Percentiles rank a stretch among this genome's conserved stretches.
These are phyloP conservation scores for Hirtodrosophila cameraria DNA, from an alignment of 2,888 invertebrate genomes.

Conservation along the genomic window DNA sequence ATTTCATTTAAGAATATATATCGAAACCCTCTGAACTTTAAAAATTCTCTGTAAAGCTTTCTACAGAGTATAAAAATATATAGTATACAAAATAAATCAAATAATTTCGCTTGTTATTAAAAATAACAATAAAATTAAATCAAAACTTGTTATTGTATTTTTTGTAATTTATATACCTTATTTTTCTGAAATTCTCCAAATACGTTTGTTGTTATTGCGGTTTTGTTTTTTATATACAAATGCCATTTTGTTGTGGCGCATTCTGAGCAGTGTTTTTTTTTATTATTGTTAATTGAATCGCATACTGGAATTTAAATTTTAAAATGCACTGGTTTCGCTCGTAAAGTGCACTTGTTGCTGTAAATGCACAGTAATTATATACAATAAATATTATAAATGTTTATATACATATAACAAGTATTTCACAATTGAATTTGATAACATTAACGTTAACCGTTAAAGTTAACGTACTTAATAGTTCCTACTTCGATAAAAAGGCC, in stretches of 20 bases:
- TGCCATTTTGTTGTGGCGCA: constrained; percentile 38
- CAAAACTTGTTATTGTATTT: neutral
- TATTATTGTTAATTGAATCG: constrained; percentile 9
- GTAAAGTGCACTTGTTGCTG: constrained; percentile 27
- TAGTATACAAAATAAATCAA: neutral
- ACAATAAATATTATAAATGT: constrained; percentile 23
- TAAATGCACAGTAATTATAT: constrained; percentile 8
- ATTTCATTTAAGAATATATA: neutral
- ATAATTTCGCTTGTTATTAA: neutral
- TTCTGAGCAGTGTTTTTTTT: constrained; percentile 13
- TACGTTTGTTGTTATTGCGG: constrained; percentile 29
- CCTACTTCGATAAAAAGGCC: constrained; percentile 14
- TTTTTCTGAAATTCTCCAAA: neutral
- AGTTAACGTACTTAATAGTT: neutral
- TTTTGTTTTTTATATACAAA: constrained; percentile 21
- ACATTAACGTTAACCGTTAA: neutral
- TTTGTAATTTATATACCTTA: neutral
- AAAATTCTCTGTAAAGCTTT: neutral
- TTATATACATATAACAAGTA: constrained; percentile 25
- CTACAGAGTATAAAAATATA: neutral
- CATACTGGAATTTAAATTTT: constrained; percentile 22
- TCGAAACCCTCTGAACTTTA: no score
- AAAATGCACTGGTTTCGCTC: constrained; percentile 28
- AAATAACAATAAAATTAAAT: constrained; percentile 1
- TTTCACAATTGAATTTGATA: constrained; percentile 25